phyloP scores from a whole-genome alignment of 2,113 vertebrate species.

The Ophthalmolycus amberensis region DNA sequence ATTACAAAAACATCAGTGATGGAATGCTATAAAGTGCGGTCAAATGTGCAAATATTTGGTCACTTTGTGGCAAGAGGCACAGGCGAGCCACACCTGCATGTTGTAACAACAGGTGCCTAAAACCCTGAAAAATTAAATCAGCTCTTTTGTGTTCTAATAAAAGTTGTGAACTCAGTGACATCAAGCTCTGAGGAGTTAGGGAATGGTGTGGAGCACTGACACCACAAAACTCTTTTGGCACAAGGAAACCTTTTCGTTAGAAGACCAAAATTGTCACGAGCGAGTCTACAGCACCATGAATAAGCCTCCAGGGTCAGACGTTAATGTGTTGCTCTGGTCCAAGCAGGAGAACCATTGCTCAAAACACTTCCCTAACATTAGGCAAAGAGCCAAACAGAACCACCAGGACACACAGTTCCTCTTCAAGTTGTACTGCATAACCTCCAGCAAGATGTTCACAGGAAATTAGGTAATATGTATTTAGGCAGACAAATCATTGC shows the following conservation, averaged over 20 bases:
- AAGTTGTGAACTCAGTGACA: background rate
- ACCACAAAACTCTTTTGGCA: slow-evolving; percentile 4
- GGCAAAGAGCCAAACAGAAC: slow-evolving; percentile 31
- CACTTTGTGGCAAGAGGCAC: background rate
- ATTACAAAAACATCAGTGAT: background rate
- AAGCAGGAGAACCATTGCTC: slow-evolving; percentile 33
- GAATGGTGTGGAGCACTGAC: background rate
- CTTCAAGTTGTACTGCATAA: slow-evolving; percentile 23
- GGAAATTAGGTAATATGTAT: slow-evolving; percentile 1
- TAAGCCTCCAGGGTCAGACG: slow-evolving; percentile 34
- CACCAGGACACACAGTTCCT: slow-evolving; percentile 4
- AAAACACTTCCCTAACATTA: slow-evolving; percentile 35
- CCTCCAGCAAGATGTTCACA: slow-evolving; percentile 16
- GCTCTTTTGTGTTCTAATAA: background rate
- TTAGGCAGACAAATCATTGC: background rate
- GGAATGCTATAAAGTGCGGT: background rate
- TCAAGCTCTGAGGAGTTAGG: background rate
- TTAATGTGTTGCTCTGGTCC: slow-evolving; percentile 45
- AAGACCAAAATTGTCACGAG: slow-evolving; percentile 31
- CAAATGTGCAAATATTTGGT: background rate
- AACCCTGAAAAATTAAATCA: background rate
- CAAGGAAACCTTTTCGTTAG: slow-evolving; percentile 24
- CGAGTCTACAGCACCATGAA: slow-evolving; percentile 21
- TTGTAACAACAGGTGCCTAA: too few relatives aligned
- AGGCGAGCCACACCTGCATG: background rate